A percentile compares a stretch with the other conserved stretches of the same genome.
phyloP scores from a whole-genome alignment of 2,113 vertebrate genomes.

The Anseranas semipalmata region DNA sequence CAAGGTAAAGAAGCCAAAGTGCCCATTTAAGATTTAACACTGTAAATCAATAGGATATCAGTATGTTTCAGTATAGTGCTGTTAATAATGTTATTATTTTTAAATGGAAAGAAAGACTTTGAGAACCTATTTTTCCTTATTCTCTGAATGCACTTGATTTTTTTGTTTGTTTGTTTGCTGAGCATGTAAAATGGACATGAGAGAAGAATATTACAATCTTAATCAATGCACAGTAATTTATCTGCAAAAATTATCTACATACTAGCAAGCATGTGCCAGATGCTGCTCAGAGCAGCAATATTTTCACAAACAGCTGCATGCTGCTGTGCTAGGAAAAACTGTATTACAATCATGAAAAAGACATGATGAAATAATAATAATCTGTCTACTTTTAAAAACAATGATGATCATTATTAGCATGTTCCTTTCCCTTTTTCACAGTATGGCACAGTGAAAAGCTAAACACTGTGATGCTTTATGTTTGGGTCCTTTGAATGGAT shows the following conservation, averaged over 20 bases:
- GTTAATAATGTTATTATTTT: background rate
- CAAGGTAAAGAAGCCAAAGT: background rate
- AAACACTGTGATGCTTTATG: background rate
- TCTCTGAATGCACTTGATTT: background rate
- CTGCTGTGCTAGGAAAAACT: background rate
- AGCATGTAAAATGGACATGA: background rate
- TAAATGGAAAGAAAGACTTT: background rate
- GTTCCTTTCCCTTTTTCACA: background rate
- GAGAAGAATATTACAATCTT: background rate
- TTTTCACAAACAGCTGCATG: background rate
- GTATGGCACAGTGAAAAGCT: background rate
- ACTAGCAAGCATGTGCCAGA: background rate
- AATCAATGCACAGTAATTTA: background rate
- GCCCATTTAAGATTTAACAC: background rate
- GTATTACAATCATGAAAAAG: background rate
- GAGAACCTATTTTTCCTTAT: background rate
- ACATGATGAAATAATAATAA: background rate
- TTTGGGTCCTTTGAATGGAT: background rate
- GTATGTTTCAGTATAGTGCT: background rate
- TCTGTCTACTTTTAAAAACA: background rate
- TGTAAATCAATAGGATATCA: background rate
- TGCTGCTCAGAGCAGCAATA: background rate
- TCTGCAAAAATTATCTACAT: background rate
- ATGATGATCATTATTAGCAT: background rate
- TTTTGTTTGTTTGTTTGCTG: background rate